A percentile compares a stretch with the other conserved stretches of the same genome.
These are phyloP conservation scores for Poecile atricapillus DNA, from an alignment of 2,113 vertebrate genomes.

Conservation along the genomic window DNA sequence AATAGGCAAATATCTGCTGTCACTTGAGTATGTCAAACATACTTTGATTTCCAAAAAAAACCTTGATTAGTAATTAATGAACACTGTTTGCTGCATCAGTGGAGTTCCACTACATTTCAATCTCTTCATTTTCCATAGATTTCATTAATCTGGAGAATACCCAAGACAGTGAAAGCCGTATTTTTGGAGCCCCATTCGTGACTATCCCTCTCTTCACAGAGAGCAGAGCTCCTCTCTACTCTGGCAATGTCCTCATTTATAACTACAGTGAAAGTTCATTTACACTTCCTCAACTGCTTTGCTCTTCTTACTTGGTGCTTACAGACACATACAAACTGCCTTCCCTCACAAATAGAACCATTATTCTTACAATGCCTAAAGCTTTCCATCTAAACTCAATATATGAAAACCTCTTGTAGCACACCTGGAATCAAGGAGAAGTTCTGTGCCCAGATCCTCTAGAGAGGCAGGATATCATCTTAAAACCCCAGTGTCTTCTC, in stretches of 20 bases:
- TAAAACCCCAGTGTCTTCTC: neutral
- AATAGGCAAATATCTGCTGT: neutral
- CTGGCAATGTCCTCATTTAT: neutral
- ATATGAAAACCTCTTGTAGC: neutral
- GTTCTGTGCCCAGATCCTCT: neutral
- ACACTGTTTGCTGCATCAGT: neutral
- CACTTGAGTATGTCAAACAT: neutral
- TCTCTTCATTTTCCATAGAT: neutral
- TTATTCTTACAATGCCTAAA: neutral
- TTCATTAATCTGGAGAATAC: neutral
- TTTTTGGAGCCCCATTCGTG: neutral
- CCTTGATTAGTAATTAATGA: neutral
- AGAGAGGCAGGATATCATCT: neutral
- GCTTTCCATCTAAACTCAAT: neutral
- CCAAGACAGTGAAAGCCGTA: neutral
- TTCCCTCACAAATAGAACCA: neutral
- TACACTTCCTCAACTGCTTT: neutral
- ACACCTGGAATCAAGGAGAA: neutral
- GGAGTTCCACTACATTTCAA: neutral
- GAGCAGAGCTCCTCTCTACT: neutral
- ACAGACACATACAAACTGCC: neutral
- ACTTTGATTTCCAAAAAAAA: neutral
- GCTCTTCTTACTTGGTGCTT: neutral
- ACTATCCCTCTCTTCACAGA: neutral
- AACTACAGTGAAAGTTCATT: neutral